Percentiles rank a stretch among this genome's conserved stretches.
Evolutionary conservation across 2,888 invertebrate species (phyloP).

Genomic region (Pristionchus japonicus): DNA sequence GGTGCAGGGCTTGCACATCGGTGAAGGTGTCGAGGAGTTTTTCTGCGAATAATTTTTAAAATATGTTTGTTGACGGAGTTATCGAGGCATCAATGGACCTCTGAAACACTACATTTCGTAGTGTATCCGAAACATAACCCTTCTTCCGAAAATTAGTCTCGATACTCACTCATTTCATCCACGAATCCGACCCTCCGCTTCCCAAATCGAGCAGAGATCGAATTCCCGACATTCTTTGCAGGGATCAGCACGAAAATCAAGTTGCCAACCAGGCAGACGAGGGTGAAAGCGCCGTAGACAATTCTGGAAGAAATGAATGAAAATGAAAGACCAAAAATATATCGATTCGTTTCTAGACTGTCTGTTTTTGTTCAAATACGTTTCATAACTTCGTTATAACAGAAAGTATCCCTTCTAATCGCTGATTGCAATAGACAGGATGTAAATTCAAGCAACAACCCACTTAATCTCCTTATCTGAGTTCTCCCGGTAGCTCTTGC

Average conservation of each 20-base stretch:
- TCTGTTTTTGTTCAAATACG: no score
- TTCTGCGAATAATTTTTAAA: conserved; percentile 15
- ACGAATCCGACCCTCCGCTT: conserved; percentile 44
- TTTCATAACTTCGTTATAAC: no score
- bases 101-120: not conserved
- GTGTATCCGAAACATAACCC: not conserved
- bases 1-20: conserved; percentile 49
- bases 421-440: no score
- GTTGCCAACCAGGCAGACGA: conserved; percentile 50
- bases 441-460: no score
- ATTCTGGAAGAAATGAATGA: no score
- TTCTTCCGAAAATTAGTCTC: no score
- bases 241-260: conserved; percentile 56
- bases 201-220: conserved; percentile 51
- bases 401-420: no score
- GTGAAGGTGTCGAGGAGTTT: conserved; percentile 47
- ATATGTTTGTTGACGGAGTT: not conserved
- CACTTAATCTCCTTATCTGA: no score
- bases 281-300: conserved; percentile 53
- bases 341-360: no score
- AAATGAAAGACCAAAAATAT: no score
- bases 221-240: conserved; percentile 53
- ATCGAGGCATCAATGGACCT: not conserved
- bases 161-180: conserved; percentile 50
- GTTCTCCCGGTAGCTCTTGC: no score